phyloP scores from a whole-genome alignment of 2,113 vertebrate species.

The Lycaon pictus region DNA sequence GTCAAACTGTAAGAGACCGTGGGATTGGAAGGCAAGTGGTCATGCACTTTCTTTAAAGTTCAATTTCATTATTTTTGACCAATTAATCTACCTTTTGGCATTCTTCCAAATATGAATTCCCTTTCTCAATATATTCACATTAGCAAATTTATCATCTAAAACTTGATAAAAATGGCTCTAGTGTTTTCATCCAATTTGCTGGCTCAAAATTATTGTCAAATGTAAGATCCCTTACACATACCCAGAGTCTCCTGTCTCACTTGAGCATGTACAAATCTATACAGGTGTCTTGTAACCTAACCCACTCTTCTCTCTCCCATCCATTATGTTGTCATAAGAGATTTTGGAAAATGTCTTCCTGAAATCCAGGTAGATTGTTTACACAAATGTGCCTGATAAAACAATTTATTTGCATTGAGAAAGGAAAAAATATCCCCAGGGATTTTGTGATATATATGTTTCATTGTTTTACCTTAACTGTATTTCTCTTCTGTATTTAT shows the following conservation, averaged over 20 bases:
- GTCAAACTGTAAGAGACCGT: background rate
- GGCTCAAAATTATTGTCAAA: background rate
- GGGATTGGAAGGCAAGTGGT: background rate
- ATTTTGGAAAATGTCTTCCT: background rate
- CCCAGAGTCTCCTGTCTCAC: background rate
- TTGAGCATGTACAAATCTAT: background rate
- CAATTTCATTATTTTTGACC: background rate
- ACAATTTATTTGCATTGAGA: background rate
- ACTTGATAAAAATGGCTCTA: background rate
- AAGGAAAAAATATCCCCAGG: background rate
- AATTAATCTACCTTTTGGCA: background rate
- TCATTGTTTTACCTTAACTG: background rate
- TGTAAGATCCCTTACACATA: background rate
- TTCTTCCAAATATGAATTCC: constrained; percentile 5
- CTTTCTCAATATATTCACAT: background rate
- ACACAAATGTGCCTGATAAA: background rate
- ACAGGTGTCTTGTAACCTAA: background rate
- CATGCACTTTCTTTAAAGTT: background rate
- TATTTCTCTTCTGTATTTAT: background rate
- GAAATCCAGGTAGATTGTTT: background rate
- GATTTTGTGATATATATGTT: background rate
- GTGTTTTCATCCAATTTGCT: background rate
- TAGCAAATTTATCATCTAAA: background rate
- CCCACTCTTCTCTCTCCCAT: background rate
- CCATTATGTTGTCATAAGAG: background rate